These are phyloP conservation scores for Zaprionus bogoriensis DNA, from an alignment of 2,888 invertebrate species.

Conservation along the genomic window DNA sequence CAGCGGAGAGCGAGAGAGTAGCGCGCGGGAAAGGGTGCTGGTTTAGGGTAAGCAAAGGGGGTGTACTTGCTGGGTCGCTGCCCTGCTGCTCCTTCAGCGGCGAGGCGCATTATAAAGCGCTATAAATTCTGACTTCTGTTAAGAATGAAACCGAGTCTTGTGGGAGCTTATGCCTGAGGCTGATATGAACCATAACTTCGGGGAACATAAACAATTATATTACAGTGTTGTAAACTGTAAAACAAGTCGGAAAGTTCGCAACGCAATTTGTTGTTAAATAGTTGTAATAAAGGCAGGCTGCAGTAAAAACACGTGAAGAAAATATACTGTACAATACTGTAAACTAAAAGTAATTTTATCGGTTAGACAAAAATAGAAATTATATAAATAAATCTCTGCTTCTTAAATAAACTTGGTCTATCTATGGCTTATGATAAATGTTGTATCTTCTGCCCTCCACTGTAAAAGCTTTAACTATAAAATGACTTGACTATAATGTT, in stretches of 20 bases:
- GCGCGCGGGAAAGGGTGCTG: too few species aligned
- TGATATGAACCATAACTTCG: neutral
- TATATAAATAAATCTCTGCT: too few species aligned
- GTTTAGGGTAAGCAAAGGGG: too few species aligned
- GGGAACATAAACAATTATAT: neutral
- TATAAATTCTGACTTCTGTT: slow-evolving; percentile 64
- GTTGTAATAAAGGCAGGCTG: neutral
- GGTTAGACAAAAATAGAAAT: too few species aligned
- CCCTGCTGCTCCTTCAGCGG: slow-evolving; percentile 45
- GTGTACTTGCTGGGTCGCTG: slow-evolving; percentile 49
- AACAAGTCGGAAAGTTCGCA: neutral
- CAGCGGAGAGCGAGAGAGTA: neutral
- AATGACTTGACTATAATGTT: too few species aligned
- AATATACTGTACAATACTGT: neutral
- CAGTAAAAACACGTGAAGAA: neutral
- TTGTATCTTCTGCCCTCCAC: too few species aligned
- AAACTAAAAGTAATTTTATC: too few species aligned
- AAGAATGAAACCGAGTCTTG: slow-evolving; percentile 35
- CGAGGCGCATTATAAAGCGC: too few species aligned
- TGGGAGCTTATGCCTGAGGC: neutral
- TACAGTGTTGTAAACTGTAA: neutral
- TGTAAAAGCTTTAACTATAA: too few species aligned
- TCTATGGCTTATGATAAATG: too few species aligned
- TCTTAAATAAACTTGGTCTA: too few species aligned
- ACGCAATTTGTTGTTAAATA: neutral